Conservation (phyloP, 2,888 invertebrate species). For the Apamea crenata region DNA sequence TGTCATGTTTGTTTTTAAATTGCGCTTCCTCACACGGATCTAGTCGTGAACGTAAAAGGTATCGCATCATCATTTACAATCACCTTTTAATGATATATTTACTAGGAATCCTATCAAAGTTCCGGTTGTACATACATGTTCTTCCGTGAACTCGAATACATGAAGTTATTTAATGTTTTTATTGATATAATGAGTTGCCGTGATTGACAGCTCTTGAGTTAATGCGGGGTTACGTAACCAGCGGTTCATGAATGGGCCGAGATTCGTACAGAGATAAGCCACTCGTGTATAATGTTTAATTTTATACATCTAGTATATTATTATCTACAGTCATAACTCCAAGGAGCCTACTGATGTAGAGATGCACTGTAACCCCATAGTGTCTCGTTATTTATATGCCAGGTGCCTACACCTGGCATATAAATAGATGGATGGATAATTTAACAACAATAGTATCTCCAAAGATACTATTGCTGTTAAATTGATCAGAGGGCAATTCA, state of each 20-base stretch:
- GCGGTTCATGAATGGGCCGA: constrained; percentile 48
- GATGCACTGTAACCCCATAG: constrained; percentile 9
- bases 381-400: constrained; percentile 19
- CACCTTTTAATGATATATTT: constrained; percentile 43
- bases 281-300: constrained; percentile 18
- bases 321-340: constrained; percentile 21
- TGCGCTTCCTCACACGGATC: constrained; percentile 57
- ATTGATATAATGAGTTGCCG: constrained; percentile 41
- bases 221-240: constrained; percentile 52
- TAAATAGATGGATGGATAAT: not conserved
- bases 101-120: constrained; percentile 56
- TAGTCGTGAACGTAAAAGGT: constrained; percentile 46
- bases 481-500: not conserved
- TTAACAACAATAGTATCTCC: not conserved
- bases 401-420: not conserved
- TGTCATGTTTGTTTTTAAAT: constrained; percentile 12
- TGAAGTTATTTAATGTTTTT: constrained; percentile 53
- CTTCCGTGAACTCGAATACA: constrained; percentile 55
- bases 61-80: constrained; percentile 43
- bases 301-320: constrained; percentile 17
- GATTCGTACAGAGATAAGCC: constrained; percentile 40
- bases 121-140: constrained; percentile 64
- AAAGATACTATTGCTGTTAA: not conserved
- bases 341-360: constrained; percentile 1
- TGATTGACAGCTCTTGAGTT: constrained; percentile 53